Base-by-base conservation (phyloP, 2,888 invertebrate genomes). In the Lobophora halterata region DNA sequence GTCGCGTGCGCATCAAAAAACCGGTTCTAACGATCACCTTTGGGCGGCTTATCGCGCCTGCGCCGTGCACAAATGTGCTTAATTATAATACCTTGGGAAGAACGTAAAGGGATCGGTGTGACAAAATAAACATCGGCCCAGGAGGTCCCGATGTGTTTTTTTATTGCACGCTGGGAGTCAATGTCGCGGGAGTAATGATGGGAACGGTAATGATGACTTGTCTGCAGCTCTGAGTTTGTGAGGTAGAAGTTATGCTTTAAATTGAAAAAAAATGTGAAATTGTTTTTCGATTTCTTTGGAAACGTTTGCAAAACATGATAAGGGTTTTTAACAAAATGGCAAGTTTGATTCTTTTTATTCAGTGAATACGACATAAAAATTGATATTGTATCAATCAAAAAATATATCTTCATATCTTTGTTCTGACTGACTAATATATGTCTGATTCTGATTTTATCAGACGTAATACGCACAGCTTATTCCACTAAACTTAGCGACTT, bases 11-110 rank as follows among this genome's bases (percentile, higher is more conserved):
- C 86, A 82, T 32, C 73, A 74, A 71, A 73, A 78, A 76, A 76
- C 64, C 52, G 61, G 37, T 65, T 73, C 71, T 86, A 82, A 85
- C 74, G 80, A 83, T 74, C 83, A 85, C 86, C 85, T 86, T 81
- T 81, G 65, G 64, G 66, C 57, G 73, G 80, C 79, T 87, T 86
- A 86, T 86, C 80, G 82, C 86, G 86, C 85, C 85, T 83, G 86
- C 86, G 82, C 73, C 52, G 10, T 8, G 21, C 58, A 81, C 82
- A 81, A 85, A 85, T 81, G 80, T 76, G 77, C 83, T 80, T 82
- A 81, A 86, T 85, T 83, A 76, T 76, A 80, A 80, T 81, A 81
- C 81, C 79, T 82, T 68, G 55, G 69, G 64, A 71, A 71, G 73
- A 79, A 75, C 33, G 24, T 27, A 9, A 5, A 5, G 23, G 18